phyloP scores from a whole-genome alignment of 2,888 invertebrate species.

The Osedax fenrisi region DNA sequence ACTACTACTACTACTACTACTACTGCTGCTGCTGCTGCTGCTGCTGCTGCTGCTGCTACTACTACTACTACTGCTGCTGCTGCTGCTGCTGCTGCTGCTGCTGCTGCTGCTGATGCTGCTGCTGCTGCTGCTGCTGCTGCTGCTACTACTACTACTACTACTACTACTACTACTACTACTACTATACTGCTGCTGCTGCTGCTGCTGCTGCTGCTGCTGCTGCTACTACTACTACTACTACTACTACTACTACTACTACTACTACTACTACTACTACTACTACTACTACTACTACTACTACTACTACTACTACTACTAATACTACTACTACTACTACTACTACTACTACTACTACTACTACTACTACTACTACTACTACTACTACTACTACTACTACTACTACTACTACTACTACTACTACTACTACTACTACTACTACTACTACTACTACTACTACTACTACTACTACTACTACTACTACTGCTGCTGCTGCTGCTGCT shows the following conservation, averaged over 20 bases:
- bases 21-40: constrained; percentile 6
- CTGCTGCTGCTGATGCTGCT: too few relatives aligned
- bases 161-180: too few relatives aligned
- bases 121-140: too few relatives aligned
- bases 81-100: too few relatives aligned
- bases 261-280: constrained; percentile 8
- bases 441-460: not conserved
- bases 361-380: constrained; percentile 11
- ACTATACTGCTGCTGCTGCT: constrained; percentile 12
- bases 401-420: constrained; percentile 10
- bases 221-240: constrained; percentile 7
- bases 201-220: constrained; percentile 11
- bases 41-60: too few relatives aligned
- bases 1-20: constrained; percentile 27
- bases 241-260: constrained; percentile 11
- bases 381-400: constrained; percentile 8
- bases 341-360: constrained; percentile 10
- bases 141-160: too few relatives aligned
- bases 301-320: constrained; percentile 7
- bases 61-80: too few relatives aligned
- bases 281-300: constrained; percentile 10
- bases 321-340: constrained; percentile 8
- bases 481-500: not conserved
- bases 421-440: constrained; percentile 11
- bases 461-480: not conserved